Evolutionary conservation across 2,113 vertebrate genomes (phyloP).

Genomic region (Uria aalge): DNA sequence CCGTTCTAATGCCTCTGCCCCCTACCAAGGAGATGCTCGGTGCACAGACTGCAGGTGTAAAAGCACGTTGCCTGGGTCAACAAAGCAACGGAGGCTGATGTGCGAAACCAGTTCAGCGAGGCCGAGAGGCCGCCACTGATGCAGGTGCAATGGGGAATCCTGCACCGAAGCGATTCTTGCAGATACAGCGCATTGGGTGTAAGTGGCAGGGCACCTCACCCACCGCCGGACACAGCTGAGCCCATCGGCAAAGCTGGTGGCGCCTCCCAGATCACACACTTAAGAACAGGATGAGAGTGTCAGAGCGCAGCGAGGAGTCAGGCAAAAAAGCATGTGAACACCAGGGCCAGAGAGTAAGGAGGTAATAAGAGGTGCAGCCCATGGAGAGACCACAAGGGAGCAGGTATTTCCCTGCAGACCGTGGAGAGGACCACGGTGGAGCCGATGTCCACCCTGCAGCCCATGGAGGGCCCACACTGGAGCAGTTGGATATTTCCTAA

Average conservation of each 20-base stretch:
- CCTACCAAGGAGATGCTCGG: not conserved
- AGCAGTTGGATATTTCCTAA: not conserved
- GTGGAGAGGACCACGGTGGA: fast-evolving
- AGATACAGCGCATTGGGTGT: not conserved
- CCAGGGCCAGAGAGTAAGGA: not conserved
- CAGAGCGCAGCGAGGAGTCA: not conserved
- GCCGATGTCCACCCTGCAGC: no score
- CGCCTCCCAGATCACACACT: not conserved
- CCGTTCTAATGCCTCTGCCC: not conserved
- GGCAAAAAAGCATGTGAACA: not conserved
- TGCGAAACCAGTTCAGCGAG: not conserved
- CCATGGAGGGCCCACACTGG: not conserved
- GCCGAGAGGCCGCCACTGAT: not conserved
- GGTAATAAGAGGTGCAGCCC: not conserved
- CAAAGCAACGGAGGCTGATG: not conserved
- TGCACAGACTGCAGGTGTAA: not conserved
- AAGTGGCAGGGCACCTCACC: not conserved
- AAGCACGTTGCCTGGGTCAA: not conserved
- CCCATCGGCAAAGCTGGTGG: not conserved
- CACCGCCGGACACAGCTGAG: fast-evolving
- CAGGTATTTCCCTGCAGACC: not conserved
- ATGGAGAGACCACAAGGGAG: not conserved
- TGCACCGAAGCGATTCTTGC: not conserved
- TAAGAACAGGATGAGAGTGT: not conserved
- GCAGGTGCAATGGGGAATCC: not conserved